Base-by-base conservation (phyloP, 1,140 invertebrate genomes). In the Drosophila repleta region DNA sequence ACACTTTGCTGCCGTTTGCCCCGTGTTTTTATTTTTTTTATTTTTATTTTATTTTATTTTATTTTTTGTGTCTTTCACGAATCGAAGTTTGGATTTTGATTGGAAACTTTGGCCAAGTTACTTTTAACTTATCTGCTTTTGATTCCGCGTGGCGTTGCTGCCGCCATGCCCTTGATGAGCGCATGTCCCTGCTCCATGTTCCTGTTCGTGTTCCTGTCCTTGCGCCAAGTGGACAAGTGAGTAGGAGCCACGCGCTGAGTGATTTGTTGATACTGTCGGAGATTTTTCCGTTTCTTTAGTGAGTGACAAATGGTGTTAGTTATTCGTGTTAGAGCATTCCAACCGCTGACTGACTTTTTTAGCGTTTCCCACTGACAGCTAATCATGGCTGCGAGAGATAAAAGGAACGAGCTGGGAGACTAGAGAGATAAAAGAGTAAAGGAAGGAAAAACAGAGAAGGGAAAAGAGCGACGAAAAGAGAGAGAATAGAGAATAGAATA, bases 71-170 rank as follows among this genome's bases (percentile, higher is more conserved):
- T 32, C 18, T 60, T 66, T 58, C 49, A 11, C 15, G 51, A 35
- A 62, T 68, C 37, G 39, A 57, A 76, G 53, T 67, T 77, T 63
- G 37, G 41, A 45, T 43, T 62, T 71, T 70, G 71, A 56, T 32
- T 32, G 7, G 29, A 82, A 83, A 71, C 79, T 84, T 76, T 76
- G 18, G 37, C 39, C 43, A 76, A 69, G 53, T 76, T 48, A 53
- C 64, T 74, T 62, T 48, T 66, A 71, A 70, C 70, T 80, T 85
- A 80, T 83, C 76, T 79, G 67, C 75, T 76, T 73, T 76, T 84
- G 67, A 83, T 84, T 70, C 84, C 64, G 26, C 45, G 48, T 66
- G 65, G 35, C 69, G 21, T 71, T 58, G 11, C 39, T 13, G 11
- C 24, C n/a, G 15, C 35, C 37, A 56, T 32, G 24, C 46, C 26